Evolutionary conservation across 2,113 vertebrate genomes (phyloP).

Genomic region (Seriola rivoliana): DNA sequence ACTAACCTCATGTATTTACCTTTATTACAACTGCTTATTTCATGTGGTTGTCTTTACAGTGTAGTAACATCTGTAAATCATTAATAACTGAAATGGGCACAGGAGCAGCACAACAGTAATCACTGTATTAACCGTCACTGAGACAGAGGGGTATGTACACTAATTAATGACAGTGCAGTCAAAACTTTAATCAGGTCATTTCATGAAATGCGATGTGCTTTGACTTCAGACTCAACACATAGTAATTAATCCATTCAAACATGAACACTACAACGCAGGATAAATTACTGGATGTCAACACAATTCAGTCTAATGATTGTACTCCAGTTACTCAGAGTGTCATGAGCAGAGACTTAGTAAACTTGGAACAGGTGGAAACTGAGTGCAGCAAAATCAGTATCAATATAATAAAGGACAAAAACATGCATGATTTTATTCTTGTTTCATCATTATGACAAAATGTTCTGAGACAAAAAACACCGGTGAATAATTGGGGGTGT

Average conservation of each 20-base stretch:
- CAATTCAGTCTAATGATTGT: constrained; percentile 20
- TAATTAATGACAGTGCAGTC: constrained; percentile 1
- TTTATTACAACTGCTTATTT: constrained; percentile 1
- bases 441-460: constrained; percentile 34
- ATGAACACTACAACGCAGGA: constrained; percentile 31
- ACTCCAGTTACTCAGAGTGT: constrained; percentile 24
- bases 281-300: constrained; percentile 8
- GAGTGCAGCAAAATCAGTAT: constrained; percentile 29
- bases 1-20: constrained; percentile 16
- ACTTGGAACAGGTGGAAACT: constrained; percentile 21
- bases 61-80: constrained; percentile 22
- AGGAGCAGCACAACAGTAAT: constrained; percentile 13
- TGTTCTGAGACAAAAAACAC: constrained; percentile 7
- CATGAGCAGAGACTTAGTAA: constrained; percentile 26
- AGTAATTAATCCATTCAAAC: constrained; percentile 29
- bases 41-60: not conserved
- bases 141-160: not conserved
- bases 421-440: constrained; percentile 48
- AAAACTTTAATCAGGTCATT: constrained; percentile 29
- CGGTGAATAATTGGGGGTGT: not conserved
- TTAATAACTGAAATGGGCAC: not conserved
- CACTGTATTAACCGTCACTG: not conserved
- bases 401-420: constrained; percentile 35
- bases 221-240: constrained; percentile 3
- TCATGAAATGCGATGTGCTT: constrained; percentile 32